These are phyloP conservation scores for Otocyon megalotis DNA, from an alignment of 2,113 vertebrate species.

Conservation along the genomic window DNA sequence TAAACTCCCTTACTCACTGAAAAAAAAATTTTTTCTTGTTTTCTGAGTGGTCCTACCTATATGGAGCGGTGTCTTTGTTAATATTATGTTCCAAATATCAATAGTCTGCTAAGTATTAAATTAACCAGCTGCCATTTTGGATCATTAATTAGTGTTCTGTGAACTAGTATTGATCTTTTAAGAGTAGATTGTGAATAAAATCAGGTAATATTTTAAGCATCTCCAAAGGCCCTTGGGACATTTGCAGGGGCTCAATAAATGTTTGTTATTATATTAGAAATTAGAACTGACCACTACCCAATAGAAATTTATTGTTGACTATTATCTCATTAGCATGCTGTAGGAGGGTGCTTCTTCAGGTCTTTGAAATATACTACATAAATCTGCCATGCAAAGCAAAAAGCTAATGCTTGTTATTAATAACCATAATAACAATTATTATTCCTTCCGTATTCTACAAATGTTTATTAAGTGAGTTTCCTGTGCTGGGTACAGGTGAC, in stretches of 20 bases:
- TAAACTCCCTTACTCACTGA: background rate
- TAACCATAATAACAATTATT: background rate
- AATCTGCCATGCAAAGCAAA: background rate
- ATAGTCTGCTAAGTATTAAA: conserved; percentile 9
- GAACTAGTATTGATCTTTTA: conserved; percentile 22
- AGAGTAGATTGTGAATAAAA: background rate
- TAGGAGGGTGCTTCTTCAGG: background rate
- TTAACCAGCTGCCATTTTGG: background rate
- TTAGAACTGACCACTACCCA: background rate
- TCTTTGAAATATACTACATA: background rate
- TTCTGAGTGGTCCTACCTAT: background rate
- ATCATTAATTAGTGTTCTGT: background rate
- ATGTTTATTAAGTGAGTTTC: background rate
- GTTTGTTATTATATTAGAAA: background rate
- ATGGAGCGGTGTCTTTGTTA: background rate
- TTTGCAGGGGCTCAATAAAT: background rate
- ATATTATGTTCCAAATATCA: conserved; percentile 23
- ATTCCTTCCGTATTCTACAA: background rate
- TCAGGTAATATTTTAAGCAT: background rate
- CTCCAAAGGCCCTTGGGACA: background rate
- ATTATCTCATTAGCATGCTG: background rate
- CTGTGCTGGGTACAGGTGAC: background rate
- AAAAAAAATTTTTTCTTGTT: background rate
- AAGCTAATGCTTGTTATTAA: background rate
- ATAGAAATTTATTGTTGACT: background rate